Percentiles rank a stretch among this genome's conserved stretches.
Evolutionary conservation across 2,888 invertebrate species (phyloP).

Genomic region (Cistogaster globosa): DNA sequence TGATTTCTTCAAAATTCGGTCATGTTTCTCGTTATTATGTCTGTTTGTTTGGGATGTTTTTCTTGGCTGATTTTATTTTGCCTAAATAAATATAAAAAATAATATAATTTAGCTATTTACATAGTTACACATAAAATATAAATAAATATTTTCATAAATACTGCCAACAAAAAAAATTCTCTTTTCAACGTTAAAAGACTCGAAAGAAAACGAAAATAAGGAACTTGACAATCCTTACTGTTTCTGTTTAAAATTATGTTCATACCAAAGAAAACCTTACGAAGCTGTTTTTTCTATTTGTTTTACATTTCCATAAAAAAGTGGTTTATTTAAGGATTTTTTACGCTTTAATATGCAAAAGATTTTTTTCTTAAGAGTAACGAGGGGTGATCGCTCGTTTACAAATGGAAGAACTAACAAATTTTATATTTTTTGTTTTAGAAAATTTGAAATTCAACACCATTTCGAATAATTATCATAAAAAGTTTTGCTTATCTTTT

Average conservation of each 20-base stretch:
- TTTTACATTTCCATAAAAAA: slow-evolving; percentile 37
- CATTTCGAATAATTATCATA: slow-evolving; percentile 46
- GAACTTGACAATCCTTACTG: background rate
- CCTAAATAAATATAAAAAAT: slow-evolving; percentile 15
- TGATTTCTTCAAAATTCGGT: background rate
- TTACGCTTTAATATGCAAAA: slow-evolving; percentile 23
- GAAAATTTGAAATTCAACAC: slow-evolving; percentile 49
- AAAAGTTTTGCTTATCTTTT: slow-evolving; percentile 11
- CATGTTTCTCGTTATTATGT: too few relatives aligned
- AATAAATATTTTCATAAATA: slow-evolving; percentile 60
- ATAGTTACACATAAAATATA: slow-evolving; percentile 47
- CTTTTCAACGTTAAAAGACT: too few relatives aligned
- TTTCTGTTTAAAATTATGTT: background rate
- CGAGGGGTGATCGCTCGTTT: background rate
- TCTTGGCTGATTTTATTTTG: background rate
- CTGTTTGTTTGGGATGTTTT: slow-evolving; percentile 29
- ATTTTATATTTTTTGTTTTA: slow-evolving; percentile 27
- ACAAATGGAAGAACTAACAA: slow-evolving; percentile 13
- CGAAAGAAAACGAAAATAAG: too few relatives aligned
- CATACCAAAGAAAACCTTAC: background rate
- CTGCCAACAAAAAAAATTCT: slow-evolving; percentile 18
- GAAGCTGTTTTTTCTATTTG: background rate
- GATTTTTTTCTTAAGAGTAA: background rate
- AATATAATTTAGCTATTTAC: slow-evolving; percentile 64
- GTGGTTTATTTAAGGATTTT: slow-evolving; percentile 44